A percentile compares a stretch with the other conserved stretches of the same genome.
Evolutionary conservation across 2,888 invertebrate species (phyloP).

Genomic region (Clistopyga incitator): DNA sequence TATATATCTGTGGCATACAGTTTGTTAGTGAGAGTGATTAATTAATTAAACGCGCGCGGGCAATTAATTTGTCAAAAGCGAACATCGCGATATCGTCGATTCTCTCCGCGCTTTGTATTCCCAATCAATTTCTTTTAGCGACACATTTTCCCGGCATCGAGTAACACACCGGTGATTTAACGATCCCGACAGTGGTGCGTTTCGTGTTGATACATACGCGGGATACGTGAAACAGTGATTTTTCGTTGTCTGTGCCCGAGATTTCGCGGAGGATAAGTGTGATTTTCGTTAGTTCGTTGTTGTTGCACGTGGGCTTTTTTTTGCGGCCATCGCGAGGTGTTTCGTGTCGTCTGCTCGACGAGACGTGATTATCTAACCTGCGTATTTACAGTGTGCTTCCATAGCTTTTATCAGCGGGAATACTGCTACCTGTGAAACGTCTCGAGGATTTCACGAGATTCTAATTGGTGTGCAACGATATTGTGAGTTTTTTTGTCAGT

Average conservation of each 20-base stretch:
- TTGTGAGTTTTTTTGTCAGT: constrained; percentile 40
- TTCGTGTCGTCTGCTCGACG: constrained; percentile 19
- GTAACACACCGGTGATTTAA: constrained; percentile 1
- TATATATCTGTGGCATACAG: not conserved
- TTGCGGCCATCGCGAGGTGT: constrained; percentile 11
- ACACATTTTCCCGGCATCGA: constrained; percentile 8
- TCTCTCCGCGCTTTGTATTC: not conserved
- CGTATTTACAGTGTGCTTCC: constrained; percentile 12
- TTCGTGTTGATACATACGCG: constrained; percentile 18
- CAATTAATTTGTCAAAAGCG: constrained; percentile 69
- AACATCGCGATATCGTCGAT: constrained; percentile 14
- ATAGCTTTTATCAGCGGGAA: constrained; percentile 51
- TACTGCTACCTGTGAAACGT: constrained; percentile 54
- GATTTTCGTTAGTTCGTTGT: constrained; percentile 46
- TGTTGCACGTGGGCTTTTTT: constrained; percentile 19
- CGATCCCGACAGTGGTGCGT: not conserved
- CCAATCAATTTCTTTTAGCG: constrained; percentile 8
- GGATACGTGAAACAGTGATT: constrained; percentile 14
- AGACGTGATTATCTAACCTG: constrained; percentile 7
- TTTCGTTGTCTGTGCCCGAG: not conserved
- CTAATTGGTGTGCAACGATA: constrained; percentile 35
- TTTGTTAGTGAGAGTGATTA: constrained; percentile 65
- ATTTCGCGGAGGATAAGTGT: constrained; percentile 32
- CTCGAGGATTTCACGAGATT: constrained; percentile 57
- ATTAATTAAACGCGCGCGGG: constrained; percentile 67